Conservation (phyloP, 2,113 vertebrate species). For the Oriolus oriolus region DNA sequence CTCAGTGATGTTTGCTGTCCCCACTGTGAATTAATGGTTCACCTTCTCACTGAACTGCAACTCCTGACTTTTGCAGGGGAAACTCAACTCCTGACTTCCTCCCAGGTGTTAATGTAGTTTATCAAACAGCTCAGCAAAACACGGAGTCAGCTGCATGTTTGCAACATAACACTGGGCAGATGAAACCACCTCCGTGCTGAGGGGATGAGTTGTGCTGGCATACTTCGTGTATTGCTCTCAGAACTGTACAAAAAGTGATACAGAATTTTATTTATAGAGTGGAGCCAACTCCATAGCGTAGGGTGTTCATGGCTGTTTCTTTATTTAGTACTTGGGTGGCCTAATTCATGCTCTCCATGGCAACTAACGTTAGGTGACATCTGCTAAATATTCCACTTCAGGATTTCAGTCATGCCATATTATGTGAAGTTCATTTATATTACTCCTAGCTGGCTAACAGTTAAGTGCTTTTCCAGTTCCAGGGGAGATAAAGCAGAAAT, state of each 20-base stretch:
- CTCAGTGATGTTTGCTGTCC: not conserved
- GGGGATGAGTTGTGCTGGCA: not conserved
- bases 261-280: slow-evolving; percentile 41
- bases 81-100: not conserved
- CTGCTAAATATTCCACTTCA: slow-evolving; percentile 50
- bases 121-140: not conserved
- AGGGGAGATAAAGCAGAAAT: not conserved
- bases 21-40: not conserved
- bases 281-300: not conserved
- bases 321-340: slow-evolving; percentile 58
- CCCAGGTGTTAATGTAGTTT: not conserved
- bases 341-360: slow-evolving; percentile 61
- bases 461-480: slow-evolving; percentile 6
- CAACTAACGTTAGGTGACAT: slow-evolving; percentile 46
- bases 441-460: not conserved
- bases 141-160: not conserved
- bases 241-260: slow-evolving; percentile 38
- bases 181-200: not conserved
- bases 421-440: not conserved
- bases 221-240: not conserved
- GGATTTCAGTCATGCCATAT: slow-evolving; percentile 14
- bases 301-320: slow-evolving; percentile 22
- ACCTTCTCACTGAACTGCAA: not conserved
- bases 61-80: not conserved
- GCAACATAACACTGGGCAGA: not conserved